phyloP scores from a whole-genome alignment of 2,888 invertebrate genomes.

The Dicyrtoma fusca region DNA sequence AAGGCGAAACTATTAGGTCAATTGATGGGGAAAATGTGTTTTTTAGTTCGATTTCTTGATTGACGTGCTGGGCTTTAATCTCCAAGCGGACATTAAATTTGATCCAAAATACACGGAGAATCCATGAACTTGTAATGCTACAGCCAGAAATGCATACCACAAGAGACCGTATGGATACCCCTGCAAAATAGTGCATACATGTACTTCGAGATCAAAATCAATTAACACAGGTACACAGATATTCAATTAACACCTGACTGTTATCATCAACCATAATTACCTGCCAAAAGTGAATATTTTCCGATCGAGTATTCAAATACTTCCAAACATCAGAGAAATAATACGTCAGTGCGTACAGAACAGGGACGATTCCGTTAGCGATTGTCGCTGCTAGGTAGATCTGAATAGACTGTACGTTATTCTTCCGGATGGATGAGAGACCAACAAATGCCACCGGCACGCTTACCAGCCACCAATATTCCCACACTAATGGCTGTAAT shows the following conservation, averaged over 20 bases:
- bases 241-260: slow-evolving; percentile 37
- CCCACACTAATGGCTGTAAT: slow-evolving; percentile 81
- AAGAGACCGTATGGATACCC: slow-evolving; percentile 87
- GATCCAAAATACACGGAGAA: slow-evolving; percentile 84
- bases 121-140: slow-evolving; percentile 84
- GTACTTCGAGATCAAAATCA: not conserved
- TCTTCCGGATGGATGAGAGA: slow-evolving; percentile 81
- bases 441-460: slow-evolving; percentile 82
- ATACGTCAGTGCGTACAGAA: slow-evolving; percentile 78
- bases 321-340: slow-evolving; percentile 83
- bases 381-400: slow-evolving; percentile 80
- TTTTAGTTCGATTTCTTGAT: not conserved
- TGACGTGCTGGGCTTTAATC: slow-evolving; percentile 57
- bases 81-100: slow-evolving; percentile 82
- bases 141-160: slow-evolving; percentile 87
- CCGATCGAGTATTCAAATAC: slow-evolving; percentile 73
- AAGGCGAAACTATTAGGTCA: no score
- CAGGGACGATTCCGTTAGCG: slow-evolving; percentile 77
- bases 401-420: slow-evolving; percentile 75
- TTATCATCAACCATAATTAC: slow-evolving; percentile 62
- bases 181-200: slow-evolving; percentile 62
- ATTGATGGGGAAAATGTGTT: not conserved
- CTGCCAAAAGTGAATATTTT: slow-evolving; percentile 79
- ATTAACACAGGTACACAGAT: slow-evolving; percentile 22
- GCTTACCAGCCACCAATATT: slow-evolving; percentile 89